Evolutionary conservation across 2,113 vertebrate species (phyloP), one percentile per base, ranked within the genome.

Genomic region (Pheucticus melanocephalus): DNA sequence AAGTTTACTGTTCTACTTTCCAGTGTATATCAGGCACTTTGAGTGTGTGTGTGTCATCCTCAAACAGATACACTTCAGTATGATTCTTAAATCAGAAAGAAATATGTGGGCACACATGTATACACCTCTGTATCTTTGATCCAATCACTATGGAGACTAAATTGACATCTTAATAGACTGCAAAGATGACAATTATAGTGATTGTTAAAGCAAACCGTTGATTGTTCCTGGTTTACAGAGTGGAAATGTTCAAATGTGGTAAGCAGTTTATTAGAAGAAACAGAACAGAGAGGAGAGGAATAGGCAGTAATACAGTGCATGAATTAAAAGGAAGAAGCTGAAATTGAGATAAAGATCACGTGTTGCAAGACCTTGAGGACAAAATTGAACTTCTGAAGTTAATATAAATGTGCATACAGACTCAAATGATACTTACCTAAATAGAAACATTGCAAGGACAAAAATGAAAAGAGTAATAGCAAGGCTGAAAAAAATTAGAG

Each of bases 31-130:
- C 42, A 71, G 8, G 2, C 13, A 45, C 66, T 82, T 37, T 66
- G 22, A 73, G 19, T 19, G 4, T 31, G 25, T 31, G 25, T 45
- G 6, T 68, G 11, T 42, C 37, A 61, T 10, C 6, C 5, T 70
- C 24, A 82, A 50, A 61, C 6, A 64, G 6, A 25, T 7, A n/a
- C 14, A 2, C 3, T 66, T 16, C 33, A 70, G 2, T 35, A 9
- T 56, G 24, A 28, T 68, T 56, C 35, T 81, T 70, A 64, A 70
- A 92, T 44, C 18, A 28, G 11, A 75, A 77, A 44, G 7, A 77
- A 79, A 39, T 10, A 13, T 5, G 2, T 24, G 4, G 14, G 9
- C 23, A 42, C 8, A 35, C 0, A 3, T 30, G 4, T 39, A 6
- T 53, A 63, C 6, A 63, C 6, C 9, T 70, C 22, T 50, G 9